Conservation (phyloP, 2,797 vertebrate species). For the Vultur gryphus region DNA sequence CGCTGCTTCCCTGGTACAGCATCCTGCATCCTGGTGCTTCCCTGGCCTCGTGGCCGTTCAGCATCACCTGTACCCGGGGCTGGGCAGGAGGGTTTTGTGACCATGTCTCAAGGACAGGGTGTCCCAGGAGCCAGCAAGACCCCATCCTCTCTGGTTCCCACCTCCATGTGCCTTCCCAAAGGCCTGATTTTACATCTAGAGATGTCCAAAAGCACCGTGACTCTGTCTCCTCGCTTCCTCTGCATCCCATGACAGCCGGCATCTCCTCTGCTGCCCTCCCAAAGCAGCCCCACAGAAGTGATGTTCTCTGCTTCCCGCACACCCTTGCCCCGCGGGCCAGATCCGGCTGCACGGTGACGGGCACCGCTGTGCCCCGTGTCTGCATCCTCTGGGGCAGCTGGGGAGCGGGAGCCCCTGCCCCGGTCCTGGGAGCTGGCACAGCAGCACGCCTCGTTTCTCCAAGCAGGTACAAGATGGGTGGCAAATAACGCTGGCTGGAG, state of each 20-base stretch:
- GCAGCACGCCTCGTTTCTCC: accelerated
- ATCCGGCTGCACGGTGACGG: accelerated
- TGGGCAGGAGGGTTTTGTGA: background rate
- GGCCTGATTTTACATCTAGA: background rate
- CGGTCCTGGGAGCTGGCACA: accelerated
- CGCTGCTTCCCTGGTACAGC: background rate
- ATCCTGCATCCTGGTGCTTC: background rate
- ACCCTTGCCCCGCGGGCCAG: accelerated
- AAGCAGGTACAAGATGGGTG: accelerated
- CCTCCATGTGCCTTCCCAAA: background rate
- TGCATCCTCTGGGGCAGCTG: accelerated
- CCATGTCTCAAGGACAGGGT: background rate
- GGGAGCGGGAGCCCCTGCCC: background rate
- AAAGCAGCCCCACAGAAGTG: accelerated
- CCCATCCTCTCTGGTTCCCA: background rate
- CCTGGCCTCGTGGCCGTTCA: accelerated
- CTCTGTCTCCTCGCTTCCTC: background rate
- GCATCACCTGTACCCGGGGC: background rate
- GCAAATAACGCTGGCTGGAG: too few species aligned
- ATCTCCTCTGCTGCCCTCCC: background rate
- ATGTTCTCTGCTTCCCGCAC: background rate
- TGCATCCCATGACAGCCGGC: background rate
- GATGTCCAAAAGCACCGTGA: accelerated
- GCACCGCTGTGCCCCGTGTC: accelerated
- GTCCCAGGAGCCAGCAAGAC: background rate